phyloP scores from a whole-genome alignment of 2,888 invertebrate genomes.

The Aspidapion aeneum region DNA sequence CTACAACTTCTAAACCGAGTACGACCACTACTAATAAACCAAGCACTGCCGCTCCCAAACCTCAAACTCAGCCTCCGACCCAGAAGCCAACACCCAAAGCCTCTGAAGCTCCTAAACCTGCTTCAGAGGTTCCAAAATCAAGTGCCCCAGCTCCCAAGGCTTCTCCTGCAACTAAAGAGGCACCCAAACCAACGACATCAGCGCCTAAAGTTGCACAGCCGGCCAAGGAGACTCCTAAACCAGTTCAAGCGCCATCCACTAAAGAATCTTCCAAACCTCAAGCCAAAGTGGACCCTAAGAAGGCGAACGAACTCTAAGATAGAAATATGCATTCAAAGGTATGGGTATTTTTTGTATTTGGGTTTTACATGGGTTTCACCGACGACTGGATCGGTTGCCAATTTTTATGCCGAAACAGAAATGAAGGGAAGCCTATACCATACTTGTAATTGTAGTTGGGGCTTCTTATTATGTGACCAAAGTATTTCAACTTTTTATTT shows the following conservation, averaged over 20 bases:
- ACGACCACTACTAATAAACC: slow-evolving; percentile 32
- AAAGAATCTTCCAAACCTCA: background rate
- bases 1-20: slow-evolving; percentile 21
- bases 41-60: slow-evolving; percentile 30
- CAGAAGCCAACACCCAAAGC: slow-evolving; percentile 37
- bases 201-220: slow-evolving; percentile 17
- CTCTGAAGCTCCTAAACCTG: slow-evolving; percentile 50
- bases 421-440: too few relatives aligned
- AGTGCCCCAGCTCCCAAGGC: slow-evolving; percentile 15
- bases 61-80: slow-evolving; percentile 20
- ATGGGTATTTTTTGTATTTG: too few relatives aligned
- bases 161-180: slow-evolving; percentile 18
- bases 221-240: background rate
- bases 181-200: slow-evolving; percentile 12
- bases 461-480: too few relatives aligned
- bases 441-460: too few relatives aligned
- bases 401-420: too few relatives aligned
- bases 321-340: too few relatives aligned
- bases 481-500: too few relatives aligned
- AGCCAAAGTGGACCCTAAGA: too few relatives aligned
- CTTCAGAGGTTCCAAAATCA: slow-evolving; percentile 10
- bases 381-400: too few relatives aligned
- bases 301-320: too few relatives aligned
- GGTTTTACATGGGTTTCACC: too few relatives aligned
- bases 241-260: background rate